A percentile compares a stretch with the other conserved stretches of the same genome.
These are phyloP conservation scores for Parnassius smintheus DNA, from an alignment of 2,888 invertebrate genomes.

Conservation along the genomic window DNA sequence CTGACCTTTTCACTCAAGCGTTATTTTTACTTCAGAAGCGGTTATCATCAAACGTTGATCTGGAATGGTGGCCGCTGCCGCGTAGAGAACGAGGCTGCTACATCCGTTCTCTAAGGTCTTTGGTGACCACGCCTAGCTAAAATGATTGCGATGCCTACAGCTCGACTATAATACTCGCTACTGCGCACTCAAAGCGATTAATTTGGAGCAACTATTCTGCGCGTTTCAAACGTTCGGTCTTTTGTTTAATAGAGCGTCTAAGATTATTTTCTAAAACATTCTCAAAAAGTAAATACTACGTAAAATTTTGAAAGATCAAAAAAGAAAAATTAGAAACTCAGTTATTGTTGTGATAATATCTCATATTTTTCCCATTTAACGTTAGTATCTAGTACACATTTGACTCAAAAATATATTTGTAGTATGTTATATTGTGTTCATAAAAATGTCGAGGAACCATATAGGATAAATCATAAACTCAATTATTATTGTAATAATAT, in stretches of 20 bases:
- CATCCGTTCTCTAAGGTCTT: slow-evolving; percentile 73
- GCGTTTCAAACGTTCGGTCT: slow-evolving; percentile 34
- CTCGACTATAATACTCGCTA: slow-evolving; percentile 51
- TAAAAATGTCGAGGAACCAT: slow-evolving; percentile 24
- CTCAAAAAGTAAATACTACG: slow-evolving; percentile 26
- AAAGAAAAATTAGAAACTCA: slow-evolving; percentile 23
- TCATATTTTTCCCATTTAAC: slow-evolving; percentile 19
- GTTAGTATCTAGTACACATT: not conserved
- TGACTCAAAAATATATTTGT: not conserved
- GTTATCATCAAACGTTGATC: slow-evolving; percentile 71
- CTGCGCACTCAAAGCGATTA: slow-evolving; percentile 42
- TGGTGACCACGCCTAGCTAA: slow-evolving; percentile 66
- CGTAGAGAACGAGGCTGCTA: slow-evolving; percentile 64
- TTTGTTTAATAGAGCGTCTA: slow-evolving; percentile 31
- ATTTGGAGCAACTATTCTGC: slow-evolving; percentile 41
- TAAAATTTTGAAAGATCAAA: slow-evolving; percentile 26
- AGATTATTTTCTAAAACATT: slow-evolving; percentile 31
- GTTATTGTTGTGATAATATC: slow-evolving; percentile 20
- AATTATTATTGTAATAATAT: slow-evolving; percentile 21
- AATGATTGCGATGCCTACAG: slow-evolving; percentile 53
- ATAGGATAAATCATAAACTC: slow-evolving; percentile 23
- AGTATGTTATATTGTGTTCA: not conserved
- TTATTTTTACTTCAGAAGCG: slow-evolving; percentile 56
- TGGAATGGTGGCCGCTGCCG: slow-evolving; percentile 53
- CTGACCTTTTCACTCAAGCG: slow-evolving; percentile 76